A percentile compares a stretch with the other conserved stretches of the same genome.
These are phyloP conservation scores for Ophioderma brevispina DNA, from an alignment of 35 echinoderm and acorn worm genomes.

Conservation along the genomic window DNA sequence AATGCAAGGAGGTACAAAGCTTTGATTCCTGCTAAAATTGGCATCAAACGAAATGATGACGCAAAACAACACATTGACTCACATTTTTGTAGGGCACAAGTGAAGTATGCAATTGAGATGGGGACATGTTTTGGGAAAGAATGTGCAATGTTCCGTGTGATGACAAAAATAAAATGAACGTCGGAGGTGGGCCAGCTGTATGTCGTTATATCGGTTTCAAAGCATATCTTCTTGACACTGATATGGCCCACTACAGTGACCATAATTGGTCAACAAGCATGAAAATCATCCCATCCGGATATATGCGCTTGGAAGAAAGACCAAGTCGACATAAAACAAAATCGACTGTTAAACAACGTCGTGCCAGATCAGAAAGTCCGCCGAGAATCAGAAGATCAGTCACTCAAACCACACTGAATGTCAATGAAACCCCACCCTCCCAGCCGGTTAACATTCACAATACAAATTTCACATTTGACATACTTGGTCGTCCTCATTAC, in stretches of 20 bases:
- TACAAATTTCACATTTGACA: background rate
- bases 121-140: constrained; percentile 1
- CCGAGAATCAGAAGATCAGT: background rate
- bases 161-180: constrained; percentile 14
- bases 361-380: background rate
- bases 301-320: background rate
- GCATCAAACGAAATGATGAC: background rate
- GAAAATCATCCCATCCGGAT: constrained; percentile 14
- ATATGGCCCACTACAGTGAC: background rate
- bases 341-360: background rate
- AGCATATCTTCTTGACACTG: background rate
- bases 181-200: constrained; percentile 19
- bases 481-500: background rate
- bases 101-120: constrained; percentile 20
- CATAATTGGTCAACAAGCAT: constrained; percentile 24
- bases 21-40: background rate
- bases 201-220: background rate
- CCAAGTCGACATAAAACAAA: background rate
- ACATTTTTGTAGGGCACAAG: constrained; percentile 1
- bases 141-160: background rate
- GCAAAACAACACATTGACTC: background rate
- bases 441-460: no score
- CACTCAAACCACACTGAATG: background rate
- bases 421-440: no score
- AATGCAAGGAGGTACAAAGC: background rate